phyloP scores from a whole-genome alignment of 2,797 vertebrate genomes.

The Gallinago nigripennis region DNA sequence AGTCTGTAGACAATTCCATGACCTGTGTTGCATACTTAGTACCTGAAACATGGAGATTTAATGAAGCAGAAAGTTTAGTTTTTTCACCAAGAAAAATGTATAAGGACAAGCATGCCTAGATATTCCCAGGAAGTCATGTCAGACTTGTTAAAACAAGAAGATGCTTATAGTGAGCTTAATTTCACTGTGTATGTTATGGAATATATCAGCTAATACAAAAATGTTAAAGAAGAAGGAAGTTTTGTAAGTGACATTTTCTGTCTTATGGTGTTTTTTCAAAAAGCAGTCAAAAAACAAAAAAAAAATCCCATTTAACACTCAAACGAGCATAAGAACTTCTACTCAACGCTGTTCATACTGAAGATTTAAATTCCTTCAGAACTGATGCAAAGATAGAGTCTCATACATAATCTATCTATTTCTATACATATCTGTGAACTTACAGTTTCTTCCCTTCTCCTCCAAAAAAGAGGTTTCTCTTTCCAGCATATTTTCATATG shows the following conservation, averaged over 20 bases:
- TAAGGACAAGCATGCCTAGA: background rate
- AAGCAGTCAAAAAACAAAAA: background rate
- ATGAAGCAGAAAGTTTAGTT: background rate
- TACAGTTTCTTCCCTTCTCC: background rate
- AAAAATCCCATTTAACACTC: background rate
- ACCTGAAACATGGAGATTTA: background rate
- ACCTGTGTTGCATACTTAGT: background rate
- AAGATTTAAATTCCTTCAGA: background rate
- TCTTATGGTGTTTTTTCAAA: background rate
- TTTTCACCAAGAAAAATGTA: background rate
- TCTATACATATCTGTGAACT: background rate
- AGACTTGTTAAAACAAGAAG: background rate
- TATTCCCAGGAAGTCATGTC: background rate
- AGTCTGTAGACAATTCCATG: background rate
- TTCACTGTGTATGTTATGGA: background rate
- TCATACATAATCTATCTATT: background rate
- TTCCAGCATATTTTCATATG: background rate
- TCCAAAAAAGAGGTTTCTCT: background rate
- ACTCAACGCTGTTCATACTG: background rate
- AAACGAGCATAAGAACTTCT: fast-evolving
- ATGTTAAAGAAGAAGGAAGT: background rate
- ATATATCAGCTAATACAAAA: background rate
- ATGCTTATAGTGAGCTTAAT: background rate
- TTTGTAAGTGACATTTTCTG: background rate
- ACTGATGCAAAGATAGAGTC: background rate